Percentiles rank a stretch among this genome's conserved stretches.
phyloP scores from a whole-genome alignment of 1,140 invertebrate genomes.

The Lepidotrigona ventralis region DNA sequence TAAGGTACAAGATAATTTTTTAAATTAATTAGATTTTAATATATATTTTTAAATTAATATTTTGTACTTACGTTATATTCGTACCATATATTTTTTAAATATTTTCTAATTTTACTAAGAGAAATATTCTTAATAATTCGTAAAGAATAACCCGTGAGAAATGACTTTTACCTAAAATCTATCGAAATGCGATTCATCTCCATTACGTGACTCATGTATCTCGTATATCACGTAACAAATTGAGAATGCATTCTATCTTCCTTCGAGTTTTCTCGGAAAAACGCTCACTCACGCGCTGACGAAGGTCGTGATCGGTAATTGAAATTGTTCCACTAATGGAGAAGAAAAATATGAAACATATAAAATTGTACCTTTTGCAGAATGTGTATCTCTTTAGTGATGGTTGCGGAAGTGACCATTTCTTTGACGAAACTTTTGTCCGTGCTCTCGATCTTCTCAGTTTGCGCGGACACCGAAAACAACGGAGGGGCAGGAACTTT shows the following conservation, averaged over 20 bases:
- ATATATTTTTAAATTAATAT: not conserved
- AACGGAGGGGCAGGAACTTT: slow-evolving; percentile 38
- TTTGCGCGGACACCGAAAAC: slow-evolving; percentile 67
- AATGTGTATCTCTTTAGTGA: slow-evolving; percentile 73
- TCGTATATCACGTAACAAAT: not conserved
- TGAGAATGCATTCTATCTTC: not conserved
- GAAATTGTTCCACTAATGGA: not conserved
- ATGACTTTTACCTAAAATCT: not conserved
- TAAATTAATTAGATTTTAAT: not conserved
- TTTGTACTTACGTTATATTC: too few species aligned
- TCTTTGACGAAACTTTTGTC: slow-evolving; percentile 66
- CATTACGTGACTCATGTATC: not conserved
- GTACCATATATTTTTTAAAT: not conserved
- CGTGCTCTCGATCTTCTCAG: slow-evolving; percentile 53
- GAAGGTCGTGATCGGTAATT: not conserved
- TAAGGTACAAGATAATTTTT: not conserved
- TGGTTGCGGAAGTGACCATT: slow-evolving; percentile 70
- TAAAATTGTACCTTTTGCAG: slow-evolving; percentile 67
- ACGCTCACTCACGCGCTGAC: too few species aligned
- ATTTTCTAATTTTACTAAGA: not conserved
- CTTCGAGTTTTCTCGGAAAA: not conserved
- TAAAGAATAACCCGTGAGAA: not conserved
- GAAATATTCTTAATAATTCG: not conserved
- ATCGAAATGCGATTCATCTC: not conserved
- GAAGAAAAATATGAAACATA: not conserved